These are phyloP conservation scores for Pholis gunnellus DNA, from an alignment of 2,113 vertebrate genomes.

Conservation along the genomic window DNA sequence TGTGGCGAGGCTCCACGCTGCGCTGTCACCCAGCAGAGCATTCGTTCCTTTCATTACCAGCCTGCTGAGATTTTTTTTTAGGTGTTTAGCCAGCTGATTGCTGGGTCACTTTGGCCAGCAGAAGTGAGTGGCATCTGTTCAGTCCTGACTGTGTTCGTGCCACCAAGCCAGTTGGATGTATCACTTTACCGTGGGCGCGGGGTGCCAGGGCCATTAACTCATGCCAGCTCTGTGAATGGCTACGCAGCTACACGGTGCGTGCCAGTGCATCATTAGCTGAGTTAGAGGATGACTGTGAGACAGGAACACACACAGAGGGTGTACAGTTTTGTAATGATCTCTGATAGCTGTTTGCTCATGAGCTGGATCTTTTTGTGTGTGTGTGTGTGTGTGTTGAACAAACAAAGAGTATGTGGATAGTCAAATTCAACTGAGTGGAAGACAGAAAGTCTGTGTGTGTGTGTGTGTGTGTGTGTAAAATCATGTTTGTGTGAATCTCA, in stretches of 20 bases:
- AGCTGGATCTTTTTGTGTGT: constrained; percentile 1
- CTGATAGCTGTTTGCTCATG: constrained; percentile 35
- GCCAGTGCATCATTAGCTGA: constrained; percentile 68
- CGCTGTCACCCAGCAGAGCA: constrained; percentile 45
- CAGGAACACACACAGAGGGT: not conserved
- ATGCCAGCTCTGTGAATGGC: constrained; percentile 64
- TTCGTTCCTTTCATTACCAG: constrained; percentile 57
- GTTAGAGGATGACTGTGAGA: constrained; percentile 41
- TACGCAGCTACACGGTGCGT: constrained; percentile 18
- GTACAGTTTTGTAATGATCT: constrained; percentile 11
- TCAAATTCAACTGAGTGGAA: not conserved
- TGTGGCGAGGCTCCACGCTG: constrained; percentile 42
- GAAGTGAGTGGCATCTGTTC: constrained; percentile 74
- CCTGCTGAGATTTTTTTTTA: constrained; percentile 51
- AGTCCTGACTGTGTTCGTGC: constrained; percentile 42
- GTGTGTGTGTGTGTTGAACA: not conserved
- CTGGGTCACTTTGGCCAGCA: constrained; percentile 71
- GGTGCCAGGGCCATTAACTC: constrained; percentile 69
- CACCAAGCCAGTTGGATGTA: constrained; percentile 69
- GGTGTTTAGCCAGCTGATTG: constrained; percentile 70
- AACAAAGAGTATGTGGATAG: constrained; percentile 2
- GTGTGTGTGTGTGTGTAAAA: not conserved
- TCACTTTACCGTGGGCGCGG: constrained; percentile 51
- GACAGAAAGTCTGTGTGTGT: not conserved
- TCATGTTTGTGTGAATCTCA: not conserved